Percentiles rank a stretch among this genome's conserved stretches.
phyloP scores from a whole-genome alignment of 2,797 vertebrate genomes.

The Phrynocephalus guinanensis region DNA sequence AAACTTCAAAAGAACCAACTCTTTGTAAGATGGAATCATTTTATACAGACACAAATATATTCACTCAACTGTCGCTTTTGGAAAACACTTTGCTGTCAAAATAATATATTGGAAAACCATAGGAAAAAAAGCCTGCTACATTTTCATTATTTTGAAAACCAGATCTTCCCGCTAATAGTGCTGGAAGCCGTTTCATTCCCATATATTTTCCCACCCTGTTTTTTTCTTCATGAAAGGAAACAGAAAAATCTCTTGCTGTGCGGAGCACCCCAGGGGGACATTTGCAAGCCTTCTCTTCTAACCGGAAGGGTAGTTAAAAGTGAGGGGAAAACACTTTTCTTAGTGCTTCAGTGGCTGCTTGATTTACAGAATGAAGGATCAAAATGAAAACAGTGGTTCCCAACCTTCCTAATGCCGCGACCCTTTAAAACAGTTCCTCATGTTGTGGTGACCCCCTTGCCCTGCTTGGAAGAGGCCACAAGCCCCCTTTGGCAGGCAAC shows the following conservation, averaged over 20 bases:
- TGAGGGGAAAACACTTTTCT: background rate
- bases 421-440: no score
- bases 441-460: no score
- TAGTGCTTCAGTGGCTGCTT: background rate
- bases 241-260: background rate
- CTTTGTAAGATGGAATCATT: background rate
- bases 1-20: constrained; percentile 21
- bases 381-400: constrained; percentile 33
- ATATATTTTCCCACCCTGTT: background rate
- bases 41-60: constrained; percentile 12
- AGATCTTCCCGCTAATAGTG: constrained; percentile 13
- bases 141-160: constrained; percentile 13
- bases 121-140: background rate
- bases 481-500: no score
- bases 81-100: background rate
- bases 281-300: constrained; percentile 36
- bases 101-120: background rate
- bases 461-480: no score
- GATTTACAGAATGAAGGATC: constrained; percentile 22
- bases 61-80: constrained; percentile 3
- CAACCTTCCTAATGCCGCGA: no score
- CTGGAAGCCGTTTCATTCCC: constrained; percentile 30
- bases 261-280: constrained; percentile 5
- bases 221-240: constrained; percentile 42
- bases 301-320: constrained; percentile 50